Base-by-base conservation (phyloP, 2,797 vertebrate genomes). In the Etheostoma perlongum region DNA sequence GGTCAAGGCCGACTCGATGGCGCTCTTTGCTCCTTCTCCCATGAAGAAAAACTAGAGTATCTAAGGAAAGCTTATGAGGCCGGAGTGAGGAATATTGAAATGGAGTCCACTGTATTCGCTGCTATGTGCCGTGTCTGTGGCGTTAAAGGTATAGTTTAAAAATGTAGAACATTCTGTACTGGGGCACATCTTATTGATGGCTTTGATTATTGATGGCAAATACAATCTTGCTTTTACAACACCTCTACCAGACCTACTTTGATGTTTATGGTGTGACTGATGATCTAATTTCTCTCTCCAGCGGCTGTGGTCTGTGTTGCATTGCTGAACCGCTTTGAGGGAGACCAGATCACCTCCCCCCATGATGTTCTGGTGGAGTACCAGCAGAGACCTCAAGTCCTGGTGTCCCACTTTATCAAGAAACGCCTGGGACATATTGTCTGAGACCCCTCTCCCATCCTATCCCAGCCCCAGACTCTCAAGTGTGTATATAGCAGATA, bases 1-100 rank as follows among this genome's bases (percentile, higher is more conserved):
- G 97, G 96, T 73, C 97, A 97, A 76, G 96, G 97, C 44, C 85
- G 96, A 66, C 92, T 97, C 33, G 96, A 97, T 0, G 94, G 97
- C n/a, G 97, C 96, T 0, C 64, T 97, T 40, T 97, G 96, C 81
- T 97, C 95, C 6, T 97, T 97, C 90, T 97, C 97, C 59, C 94
- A 82, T 9, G 96, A 96, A 81, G 96, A 96, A 33, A 97, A 97
- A 75, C 74, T 96, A 54, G 95, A 97, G 61, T 98, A 97, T 82
- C 91, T 98, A 84, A 94, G 87, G 67, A 97, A 95, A 83, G 96
- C 96, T 2, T 89, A 96, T 0, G 90, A 93, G 0, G 94, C 95
- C 0, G 93, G 96, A 0, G 90, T 97, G 77, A 95, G 95, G 88
- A 98, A 98, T 79, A 97, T 95, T 0, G 97, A 98, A 88, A 98